phyloP scores from a whole-genome alignment of 2,113 vertebrate species.

The Sinocyclocheilus anshuiensis region DNA sequence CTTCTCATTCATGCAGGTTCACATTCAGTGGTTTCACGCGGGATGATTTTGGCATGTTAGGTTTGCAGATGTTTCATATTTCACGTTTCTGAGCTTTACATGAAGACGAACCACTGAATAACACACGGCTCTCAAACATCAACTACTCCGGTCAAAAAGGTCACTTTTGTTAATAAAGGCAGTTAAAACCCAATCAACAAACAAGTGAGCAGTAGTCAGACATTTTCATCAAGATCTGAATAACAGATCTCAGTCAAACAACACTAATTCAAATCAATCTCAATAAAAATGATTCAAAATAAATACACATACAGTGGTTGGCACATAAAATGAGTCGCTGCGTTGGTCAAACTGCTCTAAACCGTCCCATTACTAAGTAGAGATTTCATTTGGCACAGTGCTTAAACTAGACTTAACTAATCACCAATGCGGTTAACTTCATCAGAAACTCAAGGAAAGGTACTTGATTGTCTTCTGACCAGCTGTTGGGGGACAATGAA shows the following conservation, averaged over 20 bases:
- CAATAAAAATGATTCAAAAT: neutral
- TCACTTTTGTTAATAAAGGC: constrained; percentile 25
- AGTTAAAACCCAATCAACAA: constrained; percentile 14
- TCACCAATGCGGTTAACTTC: neutral
- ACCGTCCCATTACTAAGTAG: neutral
- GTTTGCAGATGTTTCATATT: neutral
- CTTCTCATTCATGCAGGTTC: constrained; percentile 1
- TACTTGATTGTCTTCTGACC: constrained; percentile 17
- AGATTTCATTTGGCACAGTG: neutral
- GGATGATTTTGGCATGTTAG: neutral
- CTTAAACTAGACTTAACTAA: neutral
- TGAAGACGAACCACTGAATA: neutral
- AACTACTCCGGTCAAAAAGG: constrained; percentile 14
- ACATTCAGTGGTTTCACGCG: constrained; percentile 32
- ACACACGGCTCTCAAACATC: neutral
- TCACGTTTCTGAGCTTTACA: neutral
- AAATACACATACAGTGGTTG: constrained; percentile 1
- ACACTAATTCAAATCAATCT: neutral
- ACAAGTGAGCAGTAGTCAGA: neutral
- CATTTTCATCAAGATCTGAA: neutral
- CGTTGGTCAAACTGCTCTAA: neutral
- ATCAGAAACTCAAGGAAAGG: neutral
- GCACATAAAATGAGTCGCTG: neutral
- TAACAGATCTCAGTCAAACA: neutral
- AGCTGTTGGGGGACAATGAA: neutral